Evolutionary conservation across 2,888 invertebrate genomes (phyloP), one percentile per base, ranked within the genome.

Genomic region (Leucoma salicis): DNA sequence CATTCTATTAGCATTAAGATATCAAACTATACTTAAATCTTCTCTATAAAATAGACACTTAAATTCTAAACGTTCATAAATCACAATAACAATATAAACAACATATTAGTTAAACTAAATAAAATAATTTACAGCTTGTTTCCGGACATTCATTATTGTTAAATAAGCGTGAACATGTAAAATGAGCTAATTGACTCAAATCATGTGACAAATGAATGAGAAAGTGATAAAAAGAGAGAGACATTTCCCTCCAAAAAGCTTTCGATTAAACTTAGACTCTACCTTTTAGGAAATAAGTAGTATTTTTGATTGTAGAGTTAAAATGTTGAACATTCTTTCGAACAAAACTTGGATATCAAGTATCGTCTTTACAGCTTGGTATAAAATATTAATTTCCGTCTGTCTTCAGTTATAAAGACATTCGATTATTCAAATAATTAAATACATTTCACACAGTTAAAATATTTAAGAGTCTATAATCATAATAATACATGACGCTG

Each of bases 101-200:
- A 63, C 56, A 35, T 47, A 28, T 33, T 45, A 48, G 57, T 52
- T 46, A 37, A 53, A 61, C 59, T 53, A 51, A 57, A 61, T 57
- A 51, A 46, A 43, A 32, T 39, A 47, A 59, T 63, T 64, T 57
- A 63, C 57, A 41, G 38, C 31, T 53, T 40, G 45, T 57, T 38
- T 36, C 47, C 27, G 51, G 55, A n/a, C 49, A 42, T 50, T 51
- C 49, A 56, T 53, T 49, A 47, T 46, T n/a, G 46, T 33, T 28
- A 49, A 54, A 40, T 57, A 49, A 63, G 52, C 52, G 46, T 50
- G 24, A 49, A 48, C 35, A 49, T 28, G 48, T 49, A 57, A 60
- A 63, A 57, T 49, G 41, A 39, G 54, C 58, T 70, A 70, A 70
- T 70, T 69, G 65, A 63, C 57, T 60, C 49, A 61, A 67, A 66